A percentile compares a stretch with the other conserved stretches of the same genome.
Evolutionary conservation across 1,140 invertebrate genomes (phyloP).

Genomic region (Tetraneura akinire): DNA sequence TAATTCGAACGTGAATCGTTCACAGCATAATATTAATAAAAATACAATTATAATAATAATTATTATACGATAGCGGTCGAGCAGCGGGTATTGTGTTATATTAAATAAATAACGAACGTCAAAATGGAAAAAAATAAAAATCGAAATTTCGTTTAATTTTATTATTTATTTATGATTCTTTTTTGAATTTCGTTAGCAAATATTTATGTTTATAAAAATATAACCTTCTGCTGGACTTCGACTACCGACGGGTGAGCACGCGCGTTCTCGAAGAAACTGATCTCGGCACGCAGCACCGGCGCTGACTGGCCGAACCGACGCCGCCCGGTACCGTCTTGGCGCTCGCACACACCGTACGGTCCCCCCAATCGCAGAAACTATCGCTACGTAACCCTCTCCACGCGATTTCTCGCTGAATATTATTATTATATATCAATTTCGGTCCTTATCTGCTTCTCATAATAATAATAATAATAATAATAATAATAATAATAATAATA

Average conservation of each 20-base stretch:
- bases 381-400: background rate
- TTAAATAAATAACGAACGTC: background rate
- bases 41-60: too few species aligned
- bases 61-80: background rate
- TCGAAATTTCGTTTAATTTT: too few species aligned
- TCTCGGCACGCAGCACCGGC: slow-evolving; percentile 51
- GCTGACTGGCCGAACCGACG: slow-evolving; percentile 29
- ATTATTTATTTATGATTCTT: background rate
- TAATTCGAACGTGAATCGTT: slow-evolving; percentile 14
- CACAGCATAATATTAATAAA: slow-evolving; percentile 17
- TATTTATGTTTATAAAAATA: slow-evolving; percentile 8
- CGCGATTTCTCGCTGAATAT: background rate
- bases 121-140: too few species aligned
- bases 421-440: slow-evolving; percentile 15
- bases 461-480: slow-evolving; percentile 43
- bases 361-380: slow-evolving; percentile 1
- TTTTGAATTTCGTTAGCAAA: background rate
- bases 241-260: slow-evolving; percentile 31
- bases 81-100: background rate
- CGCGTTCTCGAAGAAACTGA: slow-evolving; percentile 40
- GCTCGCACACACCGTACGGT: background rate
- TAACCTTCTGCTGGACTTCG: background rate
- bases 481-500: background rate
- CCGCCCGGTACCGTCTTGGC: slow-evolving; percentile 40
- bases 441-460: slow-evolving; percentile 40